Evolutionary conservation across 2,888 invertebrate species (phyloP).

Genomic region (Trichopria drosophilae): DNA sequence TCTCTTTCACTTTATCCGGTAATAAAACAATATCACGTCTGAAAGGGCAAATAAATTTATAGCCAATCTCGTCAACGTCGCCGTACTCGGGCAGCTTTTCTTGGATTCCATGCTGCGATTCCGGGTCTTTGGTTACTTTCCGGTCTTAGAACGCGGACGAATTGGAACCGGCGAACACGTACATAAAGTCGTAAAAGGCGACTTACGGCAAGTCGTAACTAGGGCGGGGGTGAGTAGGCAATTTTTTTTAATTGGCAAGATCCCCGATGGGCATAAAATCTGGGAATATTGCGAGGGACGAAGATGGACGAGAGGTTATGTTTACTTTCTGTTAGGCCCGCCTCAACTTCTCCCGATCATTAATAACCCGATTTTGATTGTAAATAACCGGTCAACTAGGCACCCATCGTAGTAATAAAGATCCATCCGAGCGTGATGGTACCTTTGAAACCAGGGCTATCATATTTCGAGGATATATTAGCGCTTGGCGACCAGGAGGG

Average conservation of each 20-base stretch:
- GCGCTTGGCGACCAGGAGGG: constrained; percentile 22
- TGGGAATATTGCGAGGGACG: too few species aligned
- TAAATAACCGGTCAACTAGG: constrained; percentile 42
- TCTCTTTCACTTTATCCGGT: constrained; percentile 42
- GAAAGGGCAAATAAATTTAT: constrained; percentile 53
- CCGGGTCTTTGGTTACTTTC: background rate
- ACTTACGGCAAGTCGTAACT: constrained; percentile 53
- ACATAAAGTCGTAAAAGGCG: constrained; percentile 55
- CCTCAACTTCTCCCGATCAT: constrained; percentile 23
- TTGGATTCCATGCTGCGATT: too few species aligned
- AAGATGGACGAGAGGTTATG: too few species aligned
- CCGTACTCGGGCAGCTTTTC: too few species aligned
- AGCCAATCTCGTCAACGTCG: constrained; percentile 52
- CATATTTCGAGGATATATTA: constrained; percentile 37
- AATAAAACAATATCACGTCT: constrained; percentile 53
- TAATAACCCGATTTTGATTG: constrained; percentile 49
- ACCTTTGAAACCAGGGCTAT: constrained; percentile 35
- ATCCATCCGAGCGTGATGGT: constrained; percentile 30
- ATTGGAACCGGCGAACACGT: background rate
- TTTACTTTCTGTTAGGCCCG: too few species aligned
- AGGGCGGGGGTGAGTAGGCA: too few species aligned
- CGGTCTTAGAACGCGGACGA: background rate
- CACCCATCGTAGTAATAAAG: constrained; percentile 46
- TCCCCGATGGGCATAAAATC: too few species aligned
- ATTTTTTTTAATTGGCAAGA: too few species aligned